Base-by-base conservation (phyloP, 1,140 invertebrate genomes). In the Brachionus asplanchnoidis region DNA sequence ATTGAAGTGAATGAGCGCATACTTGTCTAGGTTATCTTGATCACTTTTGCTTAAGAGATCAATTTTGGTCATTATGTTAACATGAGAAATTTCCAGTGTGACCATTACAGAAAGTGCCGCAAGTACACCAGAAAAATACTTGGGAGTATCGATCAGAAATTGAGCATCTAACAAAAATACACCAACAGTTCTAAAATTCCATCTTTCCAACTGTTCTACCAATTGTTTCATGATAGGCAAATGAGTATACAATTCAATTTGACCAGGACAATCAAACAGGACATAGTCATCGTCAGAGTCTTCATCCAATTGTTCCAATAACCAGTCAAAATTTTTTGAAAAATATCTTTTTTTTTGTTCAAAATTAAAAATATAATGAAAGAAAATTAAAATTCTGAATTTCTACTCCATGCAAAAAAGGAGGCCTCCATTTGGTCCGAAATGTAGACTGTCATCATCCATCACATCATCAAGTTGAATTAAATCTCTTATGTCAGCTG, bases 241-340 rank as follows among this genome's bases (percentile, higher is more conserved):
- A 89, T 99, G 97, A 36, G 96, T 98, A 89, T 98, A 99, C 0
- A 99, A 90, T 90, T 99, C 98, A 86, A 99, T 97, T 92, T 99
- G 97, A 4, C 97, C 97, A 11, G 97, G 97, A 89, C 97, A 98
- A 91, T 99, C 97, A 89, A 99, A 98, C n/a, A 99, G 90, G 77
- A 98, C 93, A 82, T 90, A 90, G 7, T 87, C 85, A 75, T 92
- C 92, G 85, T 92, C 91, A 2, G 92, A 92, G 80, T 94, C 93
- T 11, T 92, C 92, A 12, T 92, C 93, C 12, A 97, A 89, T 88
- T 95, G 93, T 73, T 96, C 94, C 87, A 94, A 92, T 7, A 99
- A 89, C 96, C 96, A 99, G 32, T 95, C 93, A 86, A 93, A 91
- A 90, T 99, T 97, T 88, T 97, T 93, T 68, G 96, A 88, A 5